Base-by-base conservation (phyloP, 2,797 vertebrate species). In the Gallinago nigripennis region DNA sequence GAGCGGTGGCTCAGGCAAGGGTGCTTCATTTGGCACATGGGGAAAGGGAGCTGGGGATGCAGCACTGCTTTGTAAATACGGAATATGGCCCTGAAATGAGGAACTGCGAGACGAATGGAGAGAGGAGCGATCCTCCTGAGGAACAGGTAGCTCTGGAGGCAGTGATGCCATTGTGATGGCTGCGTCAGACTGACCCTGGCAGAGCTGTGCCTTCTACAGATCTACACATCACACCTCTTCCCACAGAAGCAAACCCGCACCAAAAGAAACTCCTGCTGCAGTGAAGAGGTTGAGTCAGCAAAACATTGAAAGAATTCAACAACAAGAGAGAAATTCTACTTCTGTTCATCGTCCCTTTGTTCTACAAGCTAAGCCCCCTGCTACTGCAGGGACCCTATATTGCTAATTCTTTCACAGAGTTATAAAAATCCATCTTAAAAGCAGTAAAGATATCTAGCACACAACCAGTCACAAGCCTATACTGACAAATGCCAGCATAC, bases 11-110 rank as follows among this genome's bases (percentile, higher is more conserved):
- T 78, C 21, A 35, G 58, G 73, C 53, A 82, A 56, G 33, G 2
- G 1, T 0, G 3, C 64, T 41, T 63, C 5, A 0, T 54, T 54
- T 33, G 18, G n/a, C 4, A 3, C 23, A 56, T 0, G 0, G 35
- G 41, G 18, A 87, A 91, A 77, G 0, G 4, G 28, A 60, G 56
- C 31, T 43, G 61, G 21, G 45, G 53, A 54, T 35, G 21, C 66
- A 87, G 50, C 35, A n/a, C 24, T 27, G 45, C 57, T 75, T 17
- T 43, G 16, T 82, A 82, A 71, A 81, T 17, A 51, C 0, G 0
- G 35, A 82, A 48, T 1, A n/a, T 9, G n/a, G 58, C 39, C 45
- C 18, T 43, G 39, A 72, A 77, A 61, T 4, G 28, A 79, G 16
- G 37, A 91, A 69, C 54, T 54, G 21, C 8, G 35, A 61, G 28